These are phyloP conservation scores for Temnothorax rugatulus DNA, from an alignment of 2,888 invertebrate genomes.

Conservation along the genomic window DNA sequence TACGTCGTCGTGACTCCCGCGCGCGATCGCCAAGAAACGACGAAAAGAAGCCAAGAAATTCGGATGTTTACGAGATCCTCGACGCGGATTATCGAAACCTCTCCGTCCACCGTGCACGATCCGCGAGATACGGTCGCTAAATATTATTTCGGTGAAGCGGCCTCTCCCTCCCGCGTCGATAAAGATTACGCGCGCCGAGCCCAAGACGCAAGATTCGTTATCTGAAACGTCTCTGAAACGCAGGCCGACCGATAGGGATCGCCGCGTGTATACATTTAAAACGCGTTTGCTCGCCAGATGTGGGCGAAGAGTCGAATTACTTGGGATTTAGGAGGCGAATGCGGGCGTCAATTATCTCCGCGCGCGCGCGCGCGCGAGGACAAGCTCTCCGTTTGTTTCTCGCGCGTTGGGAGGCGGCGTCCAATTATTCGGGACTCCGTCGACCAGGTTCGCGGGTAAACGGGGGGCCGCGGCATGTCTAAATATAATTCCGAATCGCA, in stretches of 20 bases:
- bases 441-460: neutral
- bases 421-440: too few species aligned
- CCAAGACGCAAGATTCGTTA: neutral
- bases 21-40: too few species aligned
- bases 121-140: neutral
- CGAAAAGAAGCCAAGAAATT: too few species aligned
- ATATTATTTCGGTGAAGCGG: neutral
- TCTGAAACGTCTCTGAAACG: neutral
- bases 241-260: neutral
- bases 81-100: neutral
- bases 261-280: neutral
- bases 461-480: conserved; percentile 1
- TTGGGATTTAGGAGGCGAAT: neutral
- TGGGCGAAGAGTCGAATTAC: neutral
- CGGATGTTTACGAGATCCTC: too few species aligned
- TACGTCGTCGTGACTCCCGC: neutral
- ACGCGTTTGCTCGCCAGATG: neutral
- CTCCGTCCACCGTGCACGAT: neutral
- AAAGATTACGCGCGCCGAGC: neutral
- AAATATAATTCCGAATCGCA: conserved; percentile 60
- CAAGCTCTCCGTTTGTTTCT: neutral
- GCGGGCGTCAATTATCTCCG: conserved; percentile 10
- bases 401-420: neutral
- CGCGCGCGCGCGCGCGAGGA: neutral
- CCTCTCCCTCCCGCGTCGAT: neutral